Evolutionary conservation across 1,140 invertebrate species (phyloP), one percentile per base, ranked within the genome.

Genomic region (Holcopasites calliopsidis): DNA sequence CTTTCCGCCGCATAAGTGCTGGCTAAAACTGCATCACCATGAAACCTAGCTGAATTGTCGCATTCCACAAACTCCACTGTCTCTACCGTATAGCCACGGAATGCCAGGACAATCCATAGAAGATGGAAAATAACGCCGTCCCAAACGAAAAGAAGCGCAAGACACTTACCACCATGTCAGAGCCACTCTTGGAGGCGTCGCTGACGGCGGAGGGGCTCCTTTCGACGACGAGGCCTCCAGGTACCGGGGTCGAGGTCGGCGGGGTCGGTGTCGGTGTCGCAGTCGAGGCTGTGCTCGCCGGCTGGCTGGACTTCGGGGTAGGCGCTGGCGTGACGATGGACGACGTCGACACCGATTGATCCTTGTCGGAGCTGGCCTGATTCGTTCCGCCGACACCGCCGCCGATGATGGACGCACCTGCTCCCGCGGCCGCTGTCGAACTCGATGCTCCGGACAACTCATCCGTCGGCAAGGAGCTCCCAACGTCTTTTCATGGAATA

Each of bases 171-270:
- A 97, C 95, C 91, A 95, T 93, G 90, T 97, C 95, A 79, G 95
- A 94, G 83, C 92, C 93, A 81, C 94, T 93, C 85, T 96, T 94
- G 23, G 95, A 95, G 72, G 94, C 93, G 90, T 96, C 95, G 90
- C 94, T 95, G 80, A 95, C 92, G 66, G 94, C 93, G 78, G 94
- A 95, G 54, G 94, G 93, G 79, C 94, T 94, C 77, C 94, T 91
- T 85, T 95, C 94, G 79, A 93, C 89, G 57, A 89, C 83, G 68
- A 89, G 85, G 87, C 88, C 72, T 86, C 90, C 74, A 79, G 88
- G 86, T 60, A 86, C 77, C 83, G 85, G 80, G 42, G 83, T 76
- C 26, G 86, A 75, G 42, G 87, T 77, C 66, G 83, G 74, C 35
- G 78, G 65, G 68, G 88, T 80, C 49, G 85, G 65, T 44, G 88